Base-by-base conservation (phyloP, 2,888 invertebrate species). In the Orthonychiurus folsomi region DNA sequence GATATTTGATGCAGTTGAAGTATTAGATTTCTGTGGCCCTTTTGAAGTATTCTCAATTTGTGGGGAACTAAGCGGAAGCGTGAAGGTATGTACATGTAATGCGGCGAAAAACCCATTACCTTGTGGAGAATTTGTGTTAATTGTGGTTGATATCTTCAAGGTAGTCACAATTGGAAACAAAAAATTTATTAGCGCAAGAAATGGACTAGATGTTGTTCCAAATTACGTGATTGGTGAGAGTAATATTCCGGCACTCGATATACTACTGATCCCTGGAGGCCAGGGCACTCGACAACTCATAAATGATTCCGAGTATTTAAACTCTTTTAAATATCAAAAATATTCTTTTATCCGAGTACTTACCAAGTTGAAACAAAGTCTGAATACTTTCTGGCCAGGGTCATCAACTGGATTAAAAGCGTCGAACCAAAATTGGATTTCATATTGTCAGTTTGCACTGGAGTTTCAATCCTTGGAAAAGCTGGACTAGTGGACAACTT, bases 211-310 rank as follows among this genome's bases (percentile, higher is more conserved):
- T 5, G 57, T 57, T 5, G 12, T 27, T 20, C 24, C 26, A 3
- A 21, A 57, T 57, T 12, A 57, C 21, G 57, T 57, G 3, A 59
- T 59, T n/a, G 59, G 50, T 2, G 50, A 50, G 5, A 12, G 5
- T 2, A 23, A n/a, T 26, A 5, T 48, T 23, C 59, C 59, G 3
- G 23, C 20, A 48, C 50, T 59, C 3, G 24, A 59, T 26, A 18
- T 59, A 23, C 59, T 59, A 12, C 50, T 59, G 2, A 50, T 59
- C 9, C 59, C 59, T 3, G 59, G 59, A 23, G 59, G 59, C 3
- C n/a, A 5, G 3, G 59, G 59, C 2, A 59, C 59, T 5, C 48
- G 48, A 20, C 9, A 20, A 23, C 21, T 25, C 18, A 24, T 48
- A 2, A 59, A 59, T 3, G 50, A 59, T 23, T 9, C 9, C 20